Conservation (phyloP, 2,113 vertebrate genomes). For the Mionectes macconnelli region DNA sequence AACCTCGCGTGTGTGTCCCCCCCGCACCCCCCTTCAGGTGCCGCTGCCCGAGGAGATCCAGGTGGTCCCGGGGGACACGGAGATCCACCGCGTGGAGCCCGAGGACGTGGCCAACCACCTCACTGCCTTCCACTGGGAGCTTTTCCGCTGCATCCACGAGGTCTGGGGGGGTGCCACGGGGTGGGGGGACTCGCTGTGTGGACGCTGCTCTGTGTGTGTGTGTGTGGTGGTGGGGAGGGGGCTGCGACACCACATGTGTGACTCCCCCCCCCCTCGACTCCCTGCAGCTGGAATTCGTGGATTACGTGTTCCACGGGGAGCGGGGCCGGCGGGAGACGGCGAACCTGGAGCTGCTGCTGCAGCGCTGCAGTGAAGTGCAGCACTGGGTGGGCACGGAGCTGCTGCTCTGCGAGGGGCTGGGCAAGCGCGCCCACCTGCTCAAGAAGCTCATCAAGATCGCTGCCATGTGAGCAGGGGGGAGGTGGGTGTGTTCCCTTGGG, state of each 20-base stretch:
- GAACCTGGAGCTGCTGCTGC: constrained; percentile 94
- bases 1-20: accelerated
- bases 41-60: constrained; percentile 94
- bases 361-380: constrained; percentile 95
- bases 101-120: constrained; percentile 94
- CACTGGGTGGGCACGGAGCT: constrained; percentile 97
- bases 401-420: constrained; percentile 90
- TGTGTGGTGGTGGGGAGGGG: no score
- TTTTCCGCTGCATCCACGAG: constrained; percentile 96
- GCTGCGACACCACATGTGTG: accelerated
- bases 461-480: constrained; percentile 81
- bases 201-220: accelerated
- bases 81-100: constrained; percentile 92
- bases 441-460: constrained; percentile 98
- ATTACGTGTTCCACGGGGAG: constrained; percentile 94
- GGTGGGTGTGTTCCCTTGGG: no score
- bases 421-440: constrained; percentile 90
- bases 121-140: constrained; percentile 94
- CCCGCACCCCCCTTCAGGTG: constrained; percentile 72
- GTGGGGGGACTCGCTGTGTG: accelerated
- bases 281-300: constrained; percentile 91
- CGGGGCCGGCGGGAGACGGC: constrained; percentile 92
- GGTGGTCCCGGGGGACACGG: constrained; percentile 90
- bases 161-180: constrained; percentile 24
- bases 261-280: accelerated